Base-by-base conservation (phyloP, 1,140 invertebrate genomes). In the Zelostemma sp. region DNA sequence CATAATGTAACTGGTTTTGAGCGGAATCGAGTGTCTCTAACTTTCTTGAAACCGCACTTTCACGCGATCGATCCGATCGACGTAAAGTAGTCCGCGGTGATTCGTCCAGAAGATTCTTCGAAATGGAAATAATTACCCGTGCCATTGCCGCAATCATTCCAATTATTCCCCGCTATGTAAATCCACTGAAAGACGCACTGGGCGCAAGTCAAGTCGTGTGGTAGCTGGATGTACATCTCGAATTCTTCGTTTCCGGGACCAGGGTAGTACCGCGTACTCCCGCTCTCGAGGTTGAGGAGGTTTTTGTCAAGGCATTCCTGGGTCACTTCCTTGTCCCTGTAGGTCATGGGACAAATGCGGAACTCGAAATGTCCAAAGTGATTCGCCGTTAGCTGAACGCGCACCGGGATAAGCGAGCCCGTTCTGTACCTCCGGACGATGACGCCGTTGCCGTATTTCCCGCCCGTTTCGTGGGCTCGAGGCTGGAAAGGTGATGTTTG, bases 301-400 rank as follows among this genome's bases (percentile, higher is more conserved):
- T 94, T 83, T 66, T 90, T 83, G 76, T 95, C 92, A 17, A 96
- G 83, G 72, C 95, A 96, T 0, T 91, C 88, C 74, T 96, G 91
- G 0, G 88, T 90, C 0, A 90, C 90, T 41, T 86, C 86, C 59
- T 86, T 88, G 63, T 75, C 81, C 31, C 31, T 81, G 56, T 80
- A 79, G 28, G 86, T 88, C 77, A 89, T 87, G 0, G 94, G 89
- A 77, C 95, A 97, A 0, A 95, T 73, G 55, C 93, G 87, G 83
- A 97, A 97, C 77, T 97, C 93, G 75, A 97, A 97, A 81, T 91
- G 95, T 6, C 96, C 95, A 67, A 89, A 87, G 80, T 95, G 93
- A 72, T 89, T 90, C 2, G 93, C 93, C 0, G 93, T 95, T 0
- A 95, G 73, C 74, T 95, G 91, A 0, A 95, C 88, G 18, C 90